A percentile compares a stretch with the other conserved stretches of the same genome.
These are phyloP conservation scores for Synergus gifuensis DNA, from an alignment of 2,888 invertebrate species.

Conservation along the genomic window DNA sequence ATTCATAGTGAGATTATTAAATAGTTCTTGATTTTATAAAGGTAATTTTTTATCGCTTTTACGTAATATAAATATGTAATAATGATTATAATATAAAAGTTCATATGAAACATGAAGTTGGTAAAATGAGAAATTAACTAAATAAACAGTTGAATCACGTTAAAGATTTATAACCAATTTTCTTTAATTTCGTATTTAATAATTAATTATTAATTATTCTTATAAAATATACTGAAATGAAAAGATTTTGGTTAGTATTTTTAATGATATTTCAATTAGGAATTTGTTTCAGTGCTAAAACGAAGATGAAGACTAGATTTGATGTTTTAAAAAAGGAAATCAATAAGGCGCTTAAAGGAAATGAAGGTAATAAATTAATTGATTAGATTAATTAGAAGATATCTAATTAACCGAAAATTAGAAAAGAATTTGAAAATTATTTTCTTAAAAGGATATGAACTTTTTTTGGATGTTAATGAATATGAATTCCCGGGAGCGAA, in stretches of 20 bases:
- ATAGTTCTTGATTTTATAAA: not conserved
- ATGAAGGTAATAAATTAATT: not conserved
- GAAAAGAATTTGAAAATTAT: not conserved
- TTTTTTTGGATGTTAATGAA: not conserved
- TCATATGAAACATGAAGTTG: not conserved
- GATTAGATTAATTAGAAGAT: not conserved
- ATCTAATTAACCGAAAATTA: not conserved
- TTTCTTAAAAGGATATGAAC: not conserved
- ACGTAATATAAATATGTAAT: no score
- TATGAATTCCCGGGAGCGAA: conserved; percentile 74
- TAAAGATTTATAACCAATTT: not conserved
- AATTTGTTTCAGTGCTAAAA: not conserved
- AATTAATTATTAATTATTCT: not conserved
- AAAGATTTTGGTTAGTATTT: not conserved
- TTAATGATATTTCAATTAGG: not conserved
- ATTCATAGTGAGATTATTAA: not conserved
- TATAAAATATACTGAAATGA: not conserved
- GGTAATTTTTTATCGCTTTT: not conserved
- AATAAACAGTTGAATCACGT: not conserved
- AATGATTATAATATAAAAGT: no score
- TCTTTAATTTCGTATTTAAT: not conserved
- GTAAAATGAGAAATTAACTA: not conserved
- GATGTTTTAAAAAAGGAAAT: conserved; percentile 5
- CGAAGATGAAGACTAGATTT: not conserved
- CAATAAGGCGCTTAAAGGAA: not conserved